Conservation (phyloP, 2,888 invertebrate genomes). For the Pachliopta kotzebuea region DNA sequence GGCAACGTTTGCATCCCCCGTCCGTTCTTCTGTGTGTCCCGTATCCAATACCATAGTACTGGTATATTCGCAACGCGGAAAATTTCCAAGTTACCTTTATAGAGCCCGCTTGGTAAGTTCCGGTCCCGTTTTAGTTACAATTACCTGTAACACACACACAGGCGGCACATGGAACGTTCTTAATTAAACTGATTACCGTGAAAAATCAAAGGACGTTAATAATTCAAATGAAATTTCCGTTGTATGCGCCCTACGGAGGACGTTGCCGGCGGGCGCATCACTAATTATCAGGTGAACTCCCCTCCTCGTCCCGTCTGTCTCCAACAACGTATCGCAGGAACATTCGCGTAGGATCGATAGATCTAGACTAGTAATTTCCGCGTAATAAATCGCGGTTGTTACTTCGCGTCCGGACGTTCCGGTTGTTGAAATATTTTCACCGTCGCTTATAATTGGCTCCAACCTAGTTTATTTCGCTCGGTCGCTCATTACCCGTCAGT, state of each 20-base stretch:
- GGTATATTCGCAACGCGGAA: background rate
- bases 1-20: background rate
- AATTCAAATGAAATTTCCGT: no score
- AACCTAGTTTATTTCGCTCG: conserved; percentile 29
- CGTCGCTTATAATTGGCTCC: conserved; percentile 24
- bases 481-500: conserved; percentile 28
- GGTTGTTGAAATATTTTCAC: conserved; percentile 19
- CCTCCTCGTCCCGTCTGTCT: no score
- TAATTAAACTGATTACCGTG: no score
- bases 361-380: no score
- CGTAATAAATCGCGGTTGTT: no score
- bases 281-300: no score
- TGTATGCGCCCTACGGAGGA: no score
- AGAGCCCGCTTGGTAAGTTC: background rate
- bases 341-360: no score
- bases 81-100: background rate
- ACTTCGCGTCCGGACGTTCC: background rate
- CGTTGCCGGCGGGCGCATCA: no score
- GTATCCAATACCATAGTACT: background rate
- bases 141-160: background rate
- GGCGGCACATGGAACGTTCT: background rate
- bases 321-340: no score
- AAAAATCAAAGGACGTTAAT: no score
- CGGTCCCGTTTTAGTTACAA: background rate
- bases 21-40: conserved; percentile 5